Evolutionary conservation across 2,888 invertebrate genomes (phyloP).

Genomic region (Phaedon cochleariae): DNA sequence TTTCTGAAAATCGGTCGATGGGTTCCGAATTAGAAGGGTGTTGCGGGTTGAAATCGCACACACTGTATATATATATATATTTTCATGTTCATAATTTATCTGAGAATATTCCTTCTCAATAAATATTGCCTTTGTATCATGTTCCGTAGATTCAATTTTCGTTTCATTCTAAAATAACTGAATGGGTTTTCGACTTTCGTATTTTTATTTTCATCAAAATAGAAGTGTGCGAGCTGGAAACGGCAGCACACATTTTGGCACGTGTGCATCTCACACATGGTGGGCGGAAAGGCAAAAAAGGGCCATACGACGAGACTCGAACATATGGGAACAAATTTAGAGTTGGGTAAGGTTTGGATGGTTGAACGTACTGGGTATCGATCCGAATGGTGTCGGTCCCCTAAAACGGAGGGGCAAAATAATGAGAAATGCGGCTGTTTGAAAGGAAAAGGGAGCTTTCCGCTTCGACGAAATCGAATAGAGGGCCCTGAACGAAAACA

Average conservation of each 20-base stretch:
- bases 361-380: constrained; percentile 29
- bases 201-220: too few relatives aligned
- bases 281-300: neutral
- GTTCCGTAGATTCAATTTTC: too few relatives aligned
- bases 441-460: constrained; percentile 21
- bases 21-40: too few relatives aligned
- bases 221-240: neutral
- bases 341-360: constrained; percentile 28
- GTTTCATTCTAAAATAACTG: too few relatives aligned
- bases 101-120: too few relatives aligned
- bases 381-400: constrained; percentile 27
- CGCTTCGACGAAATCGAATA: neutral
- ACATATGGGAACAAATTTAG: constrained; percentile 24
- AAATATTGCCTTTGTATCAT: too few relatives aligned
- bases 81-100: too few relatives aligned
- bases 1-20: too few relatives aligned
- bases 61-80: too few relatives aligned
- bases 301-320: constrained; percentile 10
- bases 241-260: neutral
- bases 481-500: neutral
- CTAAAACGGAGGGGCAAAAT: constrained; percentile 27
- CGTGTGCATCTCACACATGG: constrained; percentile 13
- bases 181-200: too few relatives aligned
- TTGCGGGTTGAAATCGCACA: too few relatives aligned
- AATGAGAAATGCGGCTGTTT: constrained; percentile 22